A percentile compares a stretch with the other conserved stretches of the same genome.
These are phyloP conservation scores for Mystacides longicornis DNA, from an alignment of 2,888 invertebrate species.

Conservation along the genomic window DNA sequence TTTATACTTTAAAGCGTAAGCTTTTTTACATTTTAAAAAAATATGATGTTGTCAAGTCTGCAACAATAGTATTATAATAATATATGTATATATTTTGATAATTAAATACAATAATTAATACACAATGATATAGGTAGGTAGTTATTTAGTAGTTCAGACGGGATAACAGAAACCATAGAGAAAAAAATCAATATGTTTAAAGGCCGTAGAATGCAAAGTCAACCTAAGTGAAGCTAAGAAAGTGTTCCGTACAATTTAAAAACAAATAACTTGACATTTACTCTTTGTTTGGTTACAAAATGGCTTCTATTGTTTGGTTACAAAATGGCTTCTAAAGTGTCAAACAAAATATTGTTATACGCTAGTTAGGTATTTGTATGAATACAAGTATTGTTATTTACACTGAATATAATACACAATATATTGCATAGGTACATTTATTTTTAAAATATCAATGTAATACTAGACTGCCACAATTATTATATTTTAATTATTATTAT, in stretches of 20 bases:
- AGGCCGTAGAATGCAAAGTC: neutral
- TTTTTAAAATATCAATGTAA: neutral
- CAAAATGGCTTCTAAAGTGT: too few relatives aligned
- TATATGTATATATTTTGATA: neutral
- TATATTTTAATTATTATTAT: neutral
- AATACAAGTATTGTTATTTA: neutral
- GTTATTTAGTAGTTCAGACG: neutral
- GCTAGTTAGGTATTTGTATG: neutral
- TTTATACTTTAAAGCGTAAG: constrained; percentile 22
- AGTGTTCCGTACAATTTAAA: neutral
- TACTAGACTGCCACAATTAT: constrained; percentile 1
- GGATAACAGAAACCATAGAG: neutral
- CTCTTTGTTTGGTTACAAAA: too few relatives aligned
- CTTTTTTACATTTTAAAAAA: constrained; percentile 25
- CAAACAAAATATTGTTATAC: neutral
- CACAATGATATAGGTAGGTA: too few relatives aligned
- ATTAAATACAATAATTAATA: too few relatives aligned
- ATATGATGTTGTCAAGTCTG: constrained; percentile 24
- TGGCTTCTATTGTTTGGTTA: too few relatives aligned
- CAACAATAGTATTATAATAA: constrained; percentile 17
- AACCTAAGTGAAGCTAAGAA: neutral
- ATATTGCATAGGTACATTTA: neutral
- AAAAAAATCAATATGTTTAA: neutral
- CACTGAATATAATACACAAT: constrained; percentile 1
- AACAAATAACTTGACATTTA: too few relatives aligned